Percentiles rank a stretch among this genome's conserved stretches.
phyloP scores from a whole-genome alignment of 2,797 vertebrate species.

The Ctenosaura bakeri region DNA sequence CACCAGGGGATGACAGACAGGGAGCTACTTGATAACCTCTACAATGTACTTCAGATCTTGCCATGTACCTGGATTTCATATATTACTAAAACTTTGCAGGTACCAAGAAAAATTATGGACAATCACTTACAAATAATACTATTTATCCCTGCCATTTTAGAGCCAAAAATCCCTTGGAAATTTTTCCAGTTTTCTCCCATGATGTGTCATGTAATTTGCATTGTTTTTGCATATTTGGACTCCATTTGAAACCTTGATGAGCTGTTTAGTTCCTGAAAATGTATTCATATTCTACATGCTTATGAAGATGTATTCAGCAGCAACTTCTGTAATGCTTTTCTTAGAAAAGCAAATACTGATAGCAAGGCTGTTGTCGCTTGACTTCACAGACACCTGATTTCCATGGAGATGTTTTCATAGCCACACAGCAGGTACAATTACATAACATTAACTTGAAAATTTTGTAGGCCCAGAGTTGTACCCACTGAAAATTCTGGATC shows the following conservation, averaged over 20 bases:
- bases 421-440: background rate
- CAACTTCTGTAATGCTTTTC: background rate
- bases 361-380: background rate
- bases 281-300: background rate
- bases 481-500: background rate
- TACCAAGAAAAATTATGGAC: background rate
- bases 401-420: background rate
- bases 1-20: background rate
- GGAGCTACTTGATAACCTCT: background rate
- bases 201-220: background rate
- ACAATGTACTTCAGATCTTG: background rate
- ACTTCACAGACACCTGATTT: background rate
- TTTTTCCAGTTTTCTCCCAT: background rate
- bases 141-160: background rate
- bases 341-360: background rate
- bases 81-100: background rate
- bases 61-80: background rate
- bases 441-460: background rate
- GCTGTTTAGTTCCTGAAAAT: background rate
- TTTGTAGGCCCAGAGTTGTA: background rate
- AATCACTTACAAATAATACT: background rate
- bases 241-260: background rate
- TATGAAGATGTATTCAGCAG: background rate
- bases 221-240: fast-evolving
- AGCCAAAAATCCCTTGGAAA: background rate